Evolutionary conservation across 2,113 vertebrate species (phyloP).

Genomic region (Atrichornis clamosus): DNA sequence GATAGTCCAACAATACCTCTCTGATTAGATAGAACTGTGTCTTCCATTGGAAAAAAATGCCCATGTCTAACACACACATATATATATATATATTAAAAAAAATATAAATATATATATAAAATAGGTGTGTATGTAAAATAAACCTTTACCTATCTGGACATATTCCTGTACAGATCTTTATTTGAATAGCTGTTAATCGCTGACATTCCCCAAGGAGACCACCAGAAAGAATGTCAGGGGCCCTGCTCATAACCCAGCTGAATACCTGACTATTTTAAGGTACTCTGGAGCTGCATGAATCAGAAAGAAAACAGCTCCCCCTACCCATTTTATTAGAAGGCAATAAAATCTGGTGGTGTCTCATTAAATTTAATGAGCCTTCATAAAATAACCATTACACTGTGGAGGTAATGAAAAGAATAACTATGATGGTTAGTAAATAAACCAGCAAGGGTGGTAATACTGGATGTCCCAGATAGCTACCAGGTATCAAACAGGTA

Average conservation of each 20-base stretch:
- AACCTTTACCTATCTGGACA: neutral
- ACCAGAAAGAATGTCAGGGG: conserved; percentile 3
- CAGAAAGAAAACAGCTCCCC: conserved; percentile 62
- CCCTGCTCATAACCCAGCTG: neutral
- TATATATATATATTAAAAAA: neutral
- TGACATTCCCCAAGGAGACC: neutral
- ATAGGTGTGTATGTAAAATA: neutral
- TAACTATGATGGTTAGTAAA: conserved; percentile 74
- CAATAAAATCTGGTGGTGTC: conserved; percentile 73
- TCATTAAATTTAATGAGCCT: conserved; percentile 80
- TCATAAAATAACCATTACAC: conserved; percentile 78
- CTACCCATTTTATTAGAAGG: conserved; percentile 70
- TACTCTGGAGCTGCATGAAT: conserved; percentile 65
- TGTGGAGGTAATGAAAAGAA: conserved; percentile 75
- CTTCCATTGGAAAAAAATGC: neutral
- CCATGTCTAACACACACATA: neutral
- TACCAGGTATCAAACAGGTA: neutral
- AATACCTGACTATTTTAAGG: conserved; percentile 59
- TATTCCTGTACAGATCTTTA: neutral
- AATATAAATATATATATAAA: neutral
- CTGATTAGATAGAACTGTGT: neutral
- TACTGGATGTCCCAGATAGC: neutral
- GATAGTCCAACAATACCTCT: neutral
- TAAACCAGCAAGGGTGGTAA: conserved; percentile 61
- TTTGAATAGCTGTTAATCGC: conserved; percentile 39